Conservation (phyloP, 2,113 vertebrate genomes). For the Ondatra zibethicus region DNA sequence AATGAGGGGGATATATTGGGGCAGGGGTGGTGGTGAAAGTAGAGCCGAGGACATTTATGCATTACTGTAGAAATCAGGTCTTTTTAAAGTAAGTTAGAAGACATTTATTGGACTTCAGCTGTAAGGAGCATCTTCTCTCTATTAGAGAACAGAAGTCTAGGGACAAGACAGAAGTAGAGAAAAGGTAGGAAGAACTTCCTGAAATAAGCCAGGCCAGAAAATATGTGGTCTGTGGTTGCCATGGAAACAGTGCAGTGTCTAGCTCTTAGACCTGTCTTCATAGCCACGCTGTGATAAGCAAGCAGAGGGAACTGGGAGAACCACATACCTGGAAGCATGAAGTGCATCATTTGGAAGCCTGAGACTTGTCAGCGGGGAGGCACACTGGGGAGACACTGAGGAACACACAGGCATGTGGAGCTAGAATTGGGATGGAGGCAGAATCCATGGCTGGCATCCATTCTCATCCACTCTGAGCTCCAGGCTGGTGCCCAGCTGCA, state of each 20-base stretch:
- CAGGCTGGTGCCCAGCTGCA: background rate
- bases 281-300: background rate
- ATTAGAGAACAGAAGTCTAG: background rate
- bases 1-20: background rate
- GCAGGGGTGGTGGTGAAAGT: background rate
- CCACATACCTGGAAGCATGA: background rate
- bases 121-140: background rate
- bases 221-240: background rate
- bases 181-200: background rate
- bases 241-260: background rate
- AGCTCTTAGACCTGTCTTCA: background rate
- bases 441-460: background rate
- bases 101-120: background rate
- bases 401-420: background rate
- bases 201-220: background rate
- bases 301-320: background rate
- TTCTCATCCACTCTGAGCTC: background rate
- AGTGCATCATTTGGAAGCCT: too few species aligned
- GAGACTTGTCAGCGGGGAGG: too few species aligned
- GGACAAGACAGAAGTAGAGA: background rate
- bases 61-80: background rate
- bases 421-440: background rate
- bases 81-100: background rate
- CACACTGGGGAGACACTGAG: background rate
- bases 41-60: too few species aligned